A percentile compares a stretch with the other conserved stretches of the same genome.
Conservation (phyloP, 2,113 vertebrate genomes). For the Ramphastos sulfuratus region DNA sequence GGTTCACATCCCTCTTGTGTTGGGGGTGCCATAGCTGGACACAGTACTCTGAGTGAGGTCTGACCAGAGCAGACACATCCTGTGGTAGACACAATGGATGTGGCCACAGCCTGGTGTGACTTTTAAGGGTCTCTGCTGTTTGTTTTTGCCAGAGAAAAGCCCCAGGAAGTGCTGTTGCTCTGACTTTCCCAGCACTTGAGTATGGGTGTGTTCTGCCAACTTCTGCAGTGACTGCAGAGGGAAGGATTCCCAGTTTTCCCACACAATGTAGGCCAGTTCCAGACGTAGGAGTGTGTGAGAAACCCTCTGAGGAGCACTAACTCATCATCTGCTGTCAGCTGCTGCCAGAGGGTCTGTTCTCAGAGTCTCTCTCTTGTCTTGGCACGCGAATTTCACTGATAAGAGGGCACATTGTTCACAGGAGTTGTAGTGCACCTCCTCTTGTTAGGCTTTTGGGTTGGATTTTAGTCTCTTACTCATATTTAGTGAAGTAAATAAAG, state of each 20-base stretch:
- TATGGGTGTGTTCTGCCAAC: neutral
- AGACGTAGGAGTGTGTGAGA: neutral
- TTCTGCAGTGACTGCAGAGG: neutral
- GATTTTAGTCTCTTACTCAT: neutral
- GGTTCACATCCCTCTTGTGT: no score
- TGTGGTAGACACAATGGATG: neutral
- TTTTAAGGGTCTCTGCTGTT: neutral
- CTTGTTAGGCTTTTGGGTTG: neutral
- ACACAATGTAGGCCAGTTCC: neutral
- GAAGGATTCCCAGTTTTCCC: neutral
- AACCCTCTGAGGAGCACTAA: neutral
- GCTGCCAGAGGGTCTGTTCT: neutral
- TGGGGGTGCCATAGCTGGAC: no score
- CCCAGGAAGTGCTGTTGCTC: accelerated
- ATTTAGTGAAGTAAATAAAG: neutral
- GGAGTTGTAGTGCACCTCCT: neutral
- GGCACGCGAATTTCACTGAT: neutral
- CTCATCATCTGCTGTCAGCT: neutral
- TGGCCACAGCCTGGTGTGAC: neutral
- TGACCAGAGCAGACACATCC: neutral
- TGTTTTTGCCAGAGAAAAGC: neutral
- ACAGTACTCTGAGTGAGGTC: no score
- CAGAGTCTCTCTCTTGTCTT: neutral
- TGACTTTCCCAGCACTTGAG: neutral
- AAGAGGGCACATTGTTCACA: neutral